A percentile compares a stretch with the other conserved stretches of the same genome.
Conservation (phyloP, 64 coral and sea anemone genomes). For the Montipora efflorescens region DNA sequence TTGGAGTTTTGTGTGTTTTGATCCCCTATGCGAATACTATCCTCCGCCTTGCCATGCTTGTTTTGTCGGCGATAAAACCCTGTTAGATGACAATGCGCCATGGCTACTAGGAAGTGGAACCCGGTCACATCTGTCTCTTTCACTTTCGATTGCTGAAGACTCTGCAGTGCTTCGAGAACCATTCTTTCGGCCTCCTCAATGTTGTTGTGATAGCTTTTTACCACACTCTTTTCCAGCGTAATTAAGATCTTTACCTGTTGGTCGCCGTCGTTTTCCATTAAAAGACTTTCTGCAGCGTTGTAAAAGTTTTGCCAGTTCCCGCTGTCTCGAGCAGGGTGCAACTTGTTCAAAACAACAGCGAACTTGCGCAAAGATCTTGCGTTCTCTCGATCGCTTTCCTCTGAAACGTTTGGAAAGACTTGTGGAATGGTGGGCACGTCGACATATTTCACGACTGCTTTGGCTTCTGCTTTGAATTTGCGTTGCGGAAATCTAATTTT, state of each 20-base stretch:
- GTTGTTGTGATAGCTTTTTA: slow-evolving; percentile 25
- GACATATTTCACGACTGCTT: neutral
- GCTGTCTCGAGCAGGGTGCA: slow-evolving; percentile 63
- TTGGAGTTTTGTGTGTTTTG: slow-evolving; percentile 22
- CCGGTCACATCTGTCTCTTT: neutral
- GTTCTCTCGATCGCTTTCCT: neutral
- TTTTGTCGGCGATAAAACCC: slow-evolving; percentile 54
- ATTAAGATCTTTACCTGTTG: slow-evolving; percentile 9
- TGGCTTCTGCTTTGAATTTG: neutral
- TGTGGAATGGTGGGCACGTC: neutral
- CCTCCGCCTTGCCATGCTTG: slow-evolving; percentile 39
- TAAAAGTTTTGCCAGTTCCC: slow-evolving; percentile 43
- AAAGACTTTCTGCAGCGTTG: neutral
- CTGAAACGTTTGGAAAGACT: neutral
- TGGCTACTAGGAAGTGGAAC: slow-evolving; percentile 3
- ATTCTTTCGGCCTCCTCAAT: slow-evolving; percentile 12
- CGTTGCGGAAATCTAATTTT: neutral
- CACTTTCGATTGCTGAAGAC: neutral
- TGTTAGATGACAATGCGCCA: slow-evolving; percentile 53
- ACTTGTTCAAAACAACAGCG: neutral
- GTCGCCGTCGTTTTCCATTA: neutral
- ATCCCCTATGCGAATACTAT: neutral
- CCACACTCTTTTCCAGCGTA: slow-evolving; percentile 42
- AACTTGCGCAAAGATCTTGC: slow-evolving; percentile 8
- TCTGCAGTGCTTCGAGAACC: neutral